Base-by-base conservation (phyloP, 1,140 invertebrate genomes). In the Leptinotarsa texana region DNA sequence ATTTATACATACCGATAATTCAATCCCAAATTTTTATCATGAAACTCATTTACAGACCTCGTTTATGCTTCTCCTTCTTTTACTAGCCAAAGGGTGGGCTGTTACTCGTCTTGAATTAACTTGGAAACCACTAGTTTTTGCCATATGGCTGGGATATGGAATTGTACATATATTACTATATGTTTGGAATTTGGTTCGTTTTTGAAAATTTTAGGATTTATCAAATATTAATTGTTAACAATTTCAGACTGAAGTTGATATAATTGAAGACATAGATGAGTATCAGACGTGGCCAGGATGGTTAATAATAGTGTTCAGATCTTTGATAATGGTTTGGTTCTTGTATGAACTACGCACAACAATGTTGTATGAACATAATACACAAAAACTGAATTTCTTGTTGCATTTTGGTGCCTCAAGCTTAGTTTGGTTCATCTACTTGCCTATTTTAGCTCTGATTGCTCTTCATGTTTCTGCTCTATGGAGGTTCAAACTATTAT, bases 281-380 rank as follows among this genome's bases (percentile, higher is more conserved):
- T 99, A 97, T 86, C 96, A 98, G 87, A 98, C 96, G 8, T 96
- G 95, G 93, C 96, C 96, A 3, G 96, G 97, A 4, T 97, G 96
- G 92, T 89, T 98, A 63, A 96, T 97, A 61, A 89, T 98, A 1
- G 91, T 93, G 21, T 91, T 96, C 74, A 88, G 97, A 77, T 91
- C 96, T 77, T 86, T 93, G 21, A 96, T 98, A 77, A 98, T 98
- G 95, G 86, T 95, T 61, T 98, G 96, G 96, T 98, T 98, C 86
- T 87, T 98, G 17, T 92, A 93, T 78, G 96, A 98, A 85, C 88
- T 99, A n/a, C 90, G 94, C 74, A 93, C 93, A 79, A 97, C 96
- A 2, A 96, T 97, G 95, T 89, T 93, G 71, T 95, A 96, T 78
- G 95, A 97, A 83, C 95, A 96, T 85, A 96, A 96, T 84, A 92